These are phyloP conservation scores for Mormyrops attenuatus DNA, from an alignment of 2,797 vertebrate genomes.

Conservation along the genomic window DNA sequence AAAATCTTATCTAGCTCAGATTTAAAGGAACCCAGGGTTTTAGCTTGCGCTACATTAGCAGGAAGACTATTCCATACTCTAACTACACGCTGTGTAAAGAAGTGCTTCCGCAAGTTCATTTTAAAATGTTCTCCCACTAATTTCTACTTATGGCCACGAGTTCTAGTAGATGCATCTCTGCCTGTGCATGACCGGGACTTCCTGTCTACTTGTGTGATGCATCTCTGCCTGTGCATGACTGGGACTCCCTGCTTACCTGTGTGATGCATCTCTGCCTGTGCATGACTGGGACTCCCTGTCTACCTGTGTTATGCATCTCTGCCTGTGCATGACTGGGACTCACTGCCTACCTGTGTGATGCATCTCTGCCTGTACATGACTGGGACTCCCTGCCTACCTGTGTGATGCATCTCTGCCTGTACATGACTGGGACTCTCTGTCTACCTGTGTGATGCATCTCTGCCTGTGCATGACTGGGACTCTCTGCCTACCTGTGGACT, in stretches of 20 bases:
- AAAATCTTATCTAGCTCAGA: no score
- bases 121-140: no score
- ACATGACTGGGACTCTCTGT: background rate
- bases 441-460: background rate
- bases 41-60: no score
- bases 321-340: background rate
- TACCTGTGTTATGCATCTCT: background rate
- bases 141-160: no score
- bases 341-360: background rate
- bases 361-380: background rate
- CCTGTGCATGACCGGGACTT: no score
- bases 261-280: background rate
- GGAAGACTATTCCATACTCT: no score
- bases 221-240: background rate
- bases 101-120: no score
- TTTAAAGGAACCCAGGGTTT: no score
- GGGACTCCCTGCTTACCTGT: background rate
- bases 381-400: background rate
- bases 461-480: background rate
- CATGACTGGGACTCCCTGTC: background rate
- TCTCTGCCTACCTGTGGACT: conserved; percentile 68
- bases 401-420: background rate
- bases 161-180: background rate
- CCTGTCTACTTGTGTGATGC: no score
- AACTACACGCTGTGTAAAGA: no score